Base-by-base conservation (phyloP, 2,797 vertebrate species). In the Phrynocephalus guinanensis region DNA sequence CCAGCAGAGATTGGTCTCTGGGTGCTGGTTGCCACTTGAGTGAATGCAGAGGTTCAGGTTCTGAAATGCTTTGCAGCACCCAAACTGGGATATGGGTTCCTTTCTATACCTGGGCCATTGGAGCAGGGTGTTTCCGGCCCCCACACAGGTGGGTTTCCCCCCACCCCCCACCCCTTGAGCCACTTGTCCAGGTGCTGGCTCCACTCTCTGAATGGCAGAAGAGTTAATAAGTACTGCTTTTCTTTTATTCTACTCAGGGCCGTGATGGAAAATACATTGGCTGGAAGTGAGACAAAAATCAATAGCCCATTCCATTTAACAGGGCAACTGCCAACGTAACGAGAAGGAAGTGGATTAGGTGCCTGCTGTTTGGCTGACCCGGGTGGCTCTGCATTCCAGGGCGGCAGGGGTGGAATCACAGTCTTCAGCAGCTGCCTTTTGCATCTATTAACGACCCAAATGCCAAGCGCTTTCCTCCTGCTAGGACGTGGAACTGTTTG, bases 251-350 rank as follows among this genome's bases (percentile, higher is more conserved):
- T 86, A 63, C 96, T 95, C 95, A 82, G 89, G 95, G 92, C 92
- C 91, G 95, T 94, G 94, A 96, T 95, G 96, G 97, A 97, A 97
- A 97, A 96, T 96, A 94, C 94, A 93, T 92, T 11, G 93, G 96
- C 96, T 96, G 96, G 94, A 90, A 94, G 95, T 94, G 95, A 98
- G 96, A 96, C 95, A 93, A 94, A 95, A 97, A 97, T 97, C 97
- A 90, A 98, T 96, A 97, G 97, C 96, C 97, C 97, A 96, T 98
- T 98, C 97, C 97, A 92, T 97, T 97, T 97, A 97, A 97, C 97
- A 95, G 96, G 96, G 97, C 95, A 91, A 96, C 97, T 97, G 97
- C 98, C 97, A 96, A 94, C 90, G 95, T 97, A 97, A 98, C 96
- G 93, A 97, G 97, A 97, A 96, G 96, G 96, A 97, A 97, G 97